Percentiles rank a stretch among this genome's conserved stretches.
Conservation (phyloP, 2,888 invertebrate species). For the Zhuqinia jingwanae region DNA sequence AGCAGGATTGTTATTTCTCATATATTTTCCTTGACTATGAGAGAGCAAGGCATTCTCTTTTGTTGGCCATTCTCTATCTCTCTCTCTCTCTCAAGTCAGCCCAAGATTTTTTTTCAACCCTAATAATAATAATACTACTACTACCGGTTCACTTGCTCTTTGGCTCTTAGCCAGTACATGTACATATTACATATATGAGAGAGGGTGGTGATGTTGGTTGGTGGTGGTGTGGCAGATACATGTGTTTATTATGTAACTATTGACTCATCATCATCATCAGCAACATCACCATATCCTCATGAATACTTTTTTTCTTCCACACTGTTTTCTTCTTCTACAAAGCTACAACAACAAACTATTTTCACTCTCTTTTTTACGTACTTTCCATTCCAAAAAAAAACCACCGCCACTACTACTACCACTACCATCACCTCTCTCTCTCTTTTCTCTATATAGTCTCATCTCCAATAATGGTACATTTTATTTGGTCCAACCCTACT, state of each 20-base stretch:
- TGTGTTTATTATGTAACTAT: constrained; percentile 65
- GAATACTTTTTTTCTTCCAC: constrained; percentile 27
- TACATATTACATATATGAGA: no score
- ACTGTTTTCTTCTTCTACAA: constrained; percentile 33
- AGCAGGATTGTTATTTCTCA: constrained; percentile 43
- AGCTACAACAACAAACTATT: constrained; percentile 31
- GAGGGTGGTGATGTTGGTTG: no score
- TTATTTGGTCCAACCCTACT: constrained; percentile 17
- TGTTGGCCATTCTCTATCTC: constrained; percentile 26
- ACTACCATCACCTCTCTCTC: constrained; percentile 14
- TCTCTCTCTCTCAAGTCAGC: no score
- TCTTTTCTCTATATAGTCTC: no score
- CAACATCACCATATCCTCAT: no score
- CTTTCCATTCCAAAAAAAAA: no score
- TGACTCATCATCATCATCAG: constrained; percentile 59
- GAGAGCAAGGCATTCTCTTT: constrained; percentile 45
- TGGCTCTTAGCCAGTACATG: constrained; percentile 53
- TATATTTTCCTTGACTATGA: not conserved
- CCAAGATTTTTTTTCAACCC: constrained; percentile 15
- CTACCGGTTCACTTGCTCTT: constrained; percentile 47
- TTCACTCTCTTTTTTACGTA: constrained; percentile 15
- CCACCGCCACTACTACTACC: no score
- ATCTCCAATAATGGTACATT: no score
- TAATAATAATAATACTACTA: no score
- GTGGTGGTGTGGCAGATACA: constrained; percentile 42